phyloP scores from a whole-genome alignment of 2,797 vertebrate species.

The Nasua narica region DNA sequence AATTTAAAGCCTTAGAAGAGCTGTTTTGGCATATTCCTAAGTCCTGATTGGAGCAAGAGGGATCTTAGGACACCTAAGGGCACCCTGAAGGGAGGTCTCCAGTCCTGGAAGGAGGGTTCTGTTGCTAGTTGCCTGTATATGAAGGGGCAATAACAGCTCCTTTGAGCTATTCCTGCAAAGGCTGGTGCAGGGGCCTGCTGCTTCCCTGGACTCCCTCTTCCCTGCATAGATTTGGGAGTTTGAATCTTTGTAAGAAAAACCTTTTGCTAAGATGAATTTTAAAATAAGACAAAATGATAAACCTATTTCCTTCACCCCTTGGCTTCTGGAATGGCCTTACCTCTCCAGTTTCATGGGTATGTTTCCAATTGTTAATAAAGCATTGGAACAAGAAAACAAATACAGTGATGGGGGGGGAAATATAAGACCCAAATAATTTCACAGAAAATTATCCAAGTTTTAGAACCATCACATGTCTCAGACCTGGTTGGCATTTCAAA shows the following conservation, averaged over 20 bases:
- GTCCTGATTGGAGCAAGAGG: background rate
- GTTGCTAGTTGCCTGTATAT: background rate
- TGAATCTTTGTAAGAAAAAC: constrained; percentile 50
- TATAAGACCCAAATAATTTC: background rate
- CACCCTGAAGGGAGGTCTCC: background rate
- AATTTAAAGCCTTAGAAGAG: background rate
- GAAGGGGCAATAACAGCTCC: background rate
- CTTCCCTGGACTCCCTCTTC: background rate
- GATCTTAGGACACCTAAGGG: background rate
- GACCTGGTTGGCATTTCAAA: background rate
- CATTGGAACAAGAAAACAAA: constrained; percentile 40
- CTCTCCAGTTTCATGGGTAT: constrained; percentile 63
- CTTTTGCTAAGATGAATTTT: constrained; percentile 65
- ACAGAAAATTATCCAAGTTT: background rate
- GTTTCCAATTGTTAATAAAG: constrained; percentile 71
- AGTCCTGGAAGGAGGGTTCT: background rate
- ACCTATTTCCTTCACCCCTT: constrained; percentile 24
- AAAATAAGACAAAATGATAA: constrained; percentile 51
- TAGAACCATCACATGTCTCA: background rate
- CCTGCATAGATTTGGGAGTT: constrained; percentile 47
- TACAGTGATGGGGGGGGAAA: background rate
- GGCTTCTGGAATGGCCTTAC: constrained; percentile 52
- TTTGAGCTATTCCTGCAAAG: background rate
- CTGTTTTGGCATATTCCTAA: background rate
- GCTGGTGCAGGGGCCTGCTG: background rate